Base-by-base conservation (phyloP, 1,140 invertebrate genomes). In the Bombus confusus region DNA sequence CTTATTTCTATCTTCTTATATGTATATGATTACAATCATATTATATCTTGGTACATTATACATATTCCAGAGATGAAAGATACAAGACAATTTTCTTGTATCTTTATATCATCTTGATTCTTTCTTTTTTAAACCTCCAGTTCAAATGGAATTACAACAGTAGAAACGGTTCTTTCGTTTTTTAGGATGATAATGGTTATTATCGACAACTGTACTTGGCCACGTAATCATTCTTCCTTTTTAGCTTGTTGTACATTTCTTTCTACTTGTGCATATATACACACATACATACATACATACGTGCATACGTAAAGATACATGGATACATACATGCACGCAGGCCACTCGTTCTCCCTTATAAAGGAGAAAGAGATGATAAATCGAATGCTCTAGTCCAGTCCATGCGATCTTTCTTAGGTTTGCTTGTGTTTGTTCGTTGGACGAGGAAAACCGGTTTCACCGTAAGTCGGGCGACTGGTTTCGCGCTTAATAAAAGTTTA, bases 401-500 rank as follows among this genome's bases (percentile, higher is more conserved):
- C 64, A 57, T n/a, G 3, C 39, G 76, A 79, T 84, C 66, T 68
- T 84, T 84, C 47, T 84, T 47, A n/a, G 31, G 47, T 71, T 43
- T 57, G 39, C 66, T 71, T 39, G 39, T 78, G 34, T 76, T 76
- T 66, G 62, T 41, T 66, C 41, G 62, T 15, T 31, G 76, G 69
- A 87, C 75, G 84, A 68, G 66, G 86, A 84, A 86, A 93, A 93
- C 93, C 90, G 92, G 92, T 94, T 94, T 87, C 68, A 25, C 73
- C 59, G 80, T 86, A 77, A 90, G 87, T 85, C 81, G 82, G 68
- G 90, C 89, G 91, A 94, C 94, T 93, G 92, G 93, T 94, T 94
- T 91, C 81, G 87, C 88, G 91, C 92, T 93, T 92, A 93, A 92
- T 94, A 94, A 94, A 93, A 91, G 90, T 85, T 68, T 68, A 37